phyloP scores from a whole-genome alignment of 2,113 vertebrate genomes.

The Hyperopisus bebe region DNA sequence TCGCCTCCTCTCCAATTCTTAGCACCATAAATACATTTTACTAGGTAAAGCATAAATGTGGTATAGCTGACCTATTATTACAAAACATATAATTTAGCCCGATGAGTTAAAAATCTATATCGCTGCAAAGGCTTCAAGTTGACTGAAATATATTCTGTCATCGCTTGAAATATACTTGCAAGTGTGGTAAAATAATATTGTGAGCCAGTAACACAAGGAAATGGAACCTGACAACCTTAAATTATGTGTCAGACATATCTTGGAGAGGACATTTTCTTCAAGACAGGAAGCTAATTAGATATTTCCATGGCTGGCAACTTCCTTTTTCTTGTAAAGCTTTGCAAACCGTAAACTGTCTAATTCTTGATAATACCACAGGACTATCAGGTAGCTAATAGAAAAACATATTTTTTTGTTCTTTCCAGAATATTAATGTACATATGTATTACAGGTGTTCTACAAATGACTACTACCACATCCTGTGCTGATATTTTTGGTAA shows the following conservation, averaged over 20 bases:
- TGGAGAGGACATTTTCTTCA: conserved; percentile 4
- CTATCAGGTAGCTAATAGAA: neutral
- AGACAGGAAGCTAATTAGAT: conserved; percentile 23
- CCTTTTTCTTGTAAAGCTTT: conserved; percentile 11
- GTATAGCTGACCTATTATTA: conserved; percentile 5
- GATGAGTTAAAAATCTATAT: conserved; percentile 2
- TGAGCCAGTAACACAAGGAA: conserved; percentile 5
- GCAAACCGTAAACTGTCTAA: conserved; percentile 12
- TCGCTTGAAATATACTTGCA: neutral
- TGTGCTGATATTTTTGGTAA: neutral
- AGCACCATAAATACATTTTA: neutral
- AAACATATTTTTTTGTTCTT: neutral
- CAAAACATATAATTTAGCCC: conserved; percentile 5
- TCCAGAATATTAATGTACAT: neutral
- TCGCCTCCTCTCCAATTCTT: neutral
- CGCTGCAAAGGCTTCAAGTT: neutral
- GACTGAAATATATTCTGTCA: conserved; percentile 16
- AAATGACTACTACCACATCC: neutral
- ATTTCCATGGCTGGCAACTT: conserved; percentile 20
- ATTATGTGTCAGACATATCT: conserved; percentile 19
- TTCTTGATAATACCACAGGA: conserved; percentile 6
- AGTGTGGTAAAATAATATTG: conserved; percentile 16
- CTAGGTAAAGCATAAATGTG: conserved; percentile 1
- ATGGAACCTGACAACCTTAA: conserved; percentile 22
- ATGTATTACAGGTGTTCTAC: neutral